These are phyloP conservation scores for Isurus oxyrinchus DNA, from an alignment of 2,113 vertebrate species.

Conservation along the genomic window DNA sequence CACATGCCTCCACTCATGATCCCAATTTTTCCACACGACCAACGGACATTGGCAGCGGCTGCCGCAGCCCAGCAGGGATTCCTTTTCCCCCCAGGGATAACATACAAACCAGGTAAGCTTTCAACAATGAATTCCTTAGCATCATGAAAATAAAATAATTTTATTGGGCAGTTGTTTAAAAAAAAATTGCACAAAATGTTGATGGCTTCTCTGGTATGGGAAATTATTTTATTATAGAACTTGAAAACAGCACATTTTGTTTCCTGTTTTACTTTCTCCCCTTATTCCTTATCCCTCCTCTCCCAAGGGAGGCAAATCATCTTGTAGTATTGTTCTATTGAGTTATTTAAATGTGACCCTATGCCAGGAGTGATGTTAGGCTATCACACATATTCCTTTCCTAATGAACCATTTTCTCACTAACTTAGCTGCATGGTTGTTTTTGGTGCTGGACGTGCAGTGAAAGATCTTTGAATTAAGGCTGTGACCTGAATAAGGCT, in stretches of 20 bases:
- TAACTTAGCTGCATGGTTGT: not conserved
- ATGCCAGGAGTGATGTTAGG: not conserved
- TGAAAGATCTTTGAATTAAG: not conserved
- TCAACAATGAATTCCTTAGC: not conserved
- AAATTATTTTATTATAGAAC: not conserved
- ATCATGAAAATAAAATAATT: not conserved
- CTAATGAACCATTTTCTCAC: not conserved
- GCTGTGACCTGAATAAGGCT: too few relatives aligned
- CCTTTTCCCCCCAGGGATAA: conserved; percentile 97
- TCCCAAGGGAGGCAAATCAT: not conserved
- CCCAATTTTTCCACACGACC: conserved; percentile 99
- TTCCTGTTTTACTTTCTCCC: not conserved
- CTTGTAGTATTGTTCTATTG: not conserved
- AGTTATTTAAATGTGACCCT: not conserved
- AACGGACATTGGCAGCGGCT: conserved; percentile 95
- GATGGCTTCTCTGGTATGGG: too few relatives aligned
- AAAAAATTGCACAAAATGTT: not conserved
- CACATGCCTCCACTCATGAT: conserved; percentile 99
- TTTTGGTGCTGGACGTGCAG: not conserved
- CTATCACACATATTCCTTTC: not conserved
- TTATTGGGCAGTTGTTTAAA: not conserved
- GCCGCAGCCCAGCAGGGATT: conserved; percentile 98
- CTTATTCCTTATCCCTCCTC: not conserved
- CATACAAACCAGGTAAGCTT: conserved; percentile 96
- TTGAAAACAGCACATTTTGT: not conserved